Percentiles rank a stretch among this genome's conserved stretches.
phyloP scores from a whole-genome alignment of 2,113 vertebrate genomes.

The Patagioenas fasciata region DNA sequence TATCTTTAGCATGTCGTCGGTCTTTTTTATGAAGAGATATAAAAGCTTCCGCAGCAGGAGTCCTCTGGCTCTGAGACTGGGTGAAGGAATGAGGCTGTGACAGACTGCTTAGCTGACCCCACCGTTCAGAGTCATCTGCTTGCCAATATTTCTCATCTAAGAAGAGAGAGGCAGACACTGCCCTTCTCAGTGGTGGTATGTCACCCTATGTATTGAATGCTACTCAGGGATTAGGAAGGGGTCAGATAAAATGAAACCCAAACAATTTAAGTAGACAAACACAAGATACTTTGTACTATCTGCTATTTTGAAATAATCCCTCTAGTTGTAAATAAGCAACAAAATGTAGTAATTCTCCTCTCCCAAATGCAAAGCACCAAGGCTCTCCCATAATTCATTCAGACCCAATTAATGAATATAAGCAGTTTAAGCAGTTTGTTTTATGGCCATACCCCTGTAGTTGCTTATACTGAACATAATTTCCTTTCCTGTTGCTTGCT shows the following conservation, averaged over 20 bases:
- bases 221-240: neutral
- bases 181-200: neutral
- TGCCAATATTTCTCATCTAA: conserved; percentile 45
- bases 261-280: neutral
- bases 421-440: conserved; percentile 39
- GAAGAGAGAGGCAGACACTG: neutral
- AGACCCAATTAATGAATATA: neutral
- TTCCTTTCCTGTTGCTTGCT: conserved; percentile 46
- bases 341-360: neutral
- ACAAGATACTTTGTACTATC: neutral
- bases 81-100: conserved; percentile 34
- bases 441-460: neutral
- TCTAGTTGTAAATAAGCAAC: neutral
- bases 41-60: conserved; percentile 44
- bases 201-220: neutral
- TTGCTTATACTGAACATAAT: conserved; percentile 22
- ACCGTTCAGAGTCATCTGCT: conserved; percentile 29
- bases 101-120: conserved; percentile 21
- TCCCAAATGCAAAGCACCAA: neutral
- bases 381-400: neutral
- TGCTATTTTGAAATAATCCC: neutral
- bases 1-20: conserved; percentile 38
- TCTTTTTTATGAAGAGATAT: conserved; percentile 52
- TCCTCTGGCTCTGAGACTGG: conserved; percentile 34
- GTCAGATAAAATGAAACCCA: neutral